A percentile compares a stretch with the other conserved stretches of the same genome.
Conservation (phyloP, 1,140 invertebrate genomes). For the Grapholita molesta region DNA sequence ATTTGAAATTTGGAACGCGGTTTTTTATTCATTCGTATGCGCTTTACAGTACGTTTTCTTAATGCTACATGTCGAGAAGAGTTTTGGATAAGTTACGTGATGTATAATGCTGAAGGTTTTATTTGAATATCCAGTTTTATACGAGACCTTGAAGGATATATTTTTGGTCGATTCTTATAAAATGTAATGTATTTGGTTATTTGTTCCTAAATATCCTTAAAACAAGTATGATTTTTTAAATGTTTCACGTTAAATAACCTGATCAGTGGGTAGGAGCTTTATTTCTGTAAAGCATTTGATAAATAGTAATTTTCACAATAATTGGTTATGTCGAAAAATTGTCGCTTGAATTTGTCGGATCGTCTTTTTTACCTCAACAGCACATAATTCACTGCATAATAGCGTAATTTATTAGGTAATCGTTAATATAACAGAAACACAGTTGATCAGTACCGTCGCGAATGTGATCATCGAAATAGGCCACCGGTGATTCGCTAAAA, state of each 20-base stretch:
- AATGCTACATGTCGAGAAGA: not conserved
- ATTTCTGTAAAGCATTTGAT: too few species aligned
- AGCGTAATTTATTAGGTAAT: not conserved
- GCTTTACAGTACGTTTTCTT: not conserved
- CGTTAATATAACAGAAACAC: not conserved
- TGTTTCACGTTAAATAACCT: too few species aligned
- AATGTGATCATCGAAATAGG: constrained; percentile 42
- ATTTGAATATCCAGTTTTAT: constrained; percentile 1
- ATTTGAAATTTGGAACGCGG: constrained; percentile 2
- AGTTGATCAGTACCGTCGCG: not conserved
- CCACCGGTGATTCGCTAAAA: constrained; percentile 48
- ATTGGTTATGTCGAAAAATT: too few species aligned
- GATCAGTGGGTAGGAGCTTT: too few species aligned
- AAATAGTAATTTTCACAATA: too few species aligned
- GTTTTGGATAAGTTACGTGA: not conserved
- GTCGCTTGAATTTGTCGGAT: too few species aligned
- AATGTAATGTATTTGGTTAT: too few species aligned
- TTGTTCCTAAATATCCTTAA: too few species aligned
- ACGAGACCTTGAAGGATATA: not conserved
- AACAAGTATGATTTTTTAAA: too few species aligned
- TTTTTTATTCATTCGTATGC: constrained; percentile 13
- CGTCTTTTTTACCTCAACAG: too few species aligned
- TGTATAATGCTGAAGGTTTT: not conserved
- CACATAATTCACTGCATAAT: too few species aligned
- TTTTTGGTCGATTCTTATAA: too few species aligned